Evolutionary conservation across 2,113 vertebrate species (phyloP).

Genomic region (Otocyon megalotis): DNA sequence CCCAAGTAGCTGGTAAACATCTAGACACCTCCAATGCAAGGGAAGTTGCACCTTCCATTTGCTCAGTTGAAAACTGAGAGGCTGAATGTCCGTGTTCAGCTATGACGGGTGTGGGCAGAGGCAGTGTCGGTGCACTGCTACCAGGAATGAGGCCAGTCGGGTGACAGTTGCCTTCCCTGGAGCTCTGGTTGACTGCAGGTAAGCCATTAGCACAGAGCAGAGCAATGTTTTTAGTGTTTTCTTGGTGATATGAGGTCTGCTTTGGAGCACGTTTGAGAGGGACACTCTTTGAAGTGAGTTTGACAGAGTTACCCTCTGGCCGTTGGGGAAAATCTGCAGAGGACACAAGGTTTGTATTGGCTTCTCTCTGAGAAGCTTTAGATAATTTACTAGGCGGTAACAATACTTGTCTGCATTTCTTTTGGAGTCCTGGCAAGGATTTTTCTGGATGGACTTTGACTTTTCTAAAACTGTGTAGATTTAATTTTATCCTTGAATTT

Average conservation of each 20-base stretch:
- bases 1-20: neutral
- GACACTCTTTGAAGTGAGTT: neutral
- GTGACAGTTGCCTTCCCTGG: neutral
- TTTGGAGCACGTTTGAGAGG: neutral
- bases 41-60: neutral
- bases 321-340: neutral
- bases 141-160: neutral
- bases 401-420: neutral
- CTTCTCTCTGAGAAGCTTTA: conserved; percentile 67
- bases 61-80: neutral
- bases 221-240: neutral
- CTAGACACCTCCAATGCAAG: neutral
- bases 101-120: neutral
- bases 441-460: conserved; percentile 88
- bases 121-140: neutral
- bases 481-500: conserved; percentile 89
- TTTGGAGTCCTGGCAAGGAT: conserved; percentile 1
- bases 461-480: conserved; percentile 88
- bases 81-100: neutral
- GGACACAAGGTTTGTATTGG: neutral
- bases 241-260: neutral
- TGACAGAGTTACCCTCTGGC: neutral
- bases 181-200: neutral
- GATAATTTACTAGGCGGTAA: conserved; percentile 48
- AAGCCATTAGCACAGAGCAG: neutral